These are phyloP conservation scores for Molanna angustata DNA, from an alignment of 2,888 invertebrate species.

Conservation along the genomic window DNA sequence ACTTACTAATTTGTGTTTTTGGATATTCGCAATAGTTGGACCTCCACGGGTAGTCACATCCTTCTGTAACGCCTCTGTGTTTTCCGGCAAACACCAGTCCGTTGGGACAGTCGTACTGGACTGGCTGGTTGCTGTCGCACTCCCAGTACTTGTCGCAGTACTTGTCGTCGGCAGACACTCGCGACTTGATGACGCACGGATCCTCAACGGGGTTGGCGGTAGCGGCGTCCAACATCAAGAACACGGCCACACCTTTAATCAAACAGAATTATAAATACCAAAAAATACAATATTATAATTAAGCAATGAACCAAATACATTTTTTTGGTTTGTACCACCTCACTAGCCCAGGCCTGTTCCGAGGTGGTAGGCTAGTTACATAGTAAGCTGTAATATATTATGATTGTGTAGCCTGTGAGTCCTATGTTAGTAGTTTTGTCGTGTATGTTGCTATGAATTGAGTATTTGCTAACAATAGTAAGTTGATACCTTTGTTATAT, in stretches of 20 bases:
- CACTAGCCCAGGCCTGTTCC: too few species aligned
- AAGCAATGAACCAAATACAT: too few species aligned
- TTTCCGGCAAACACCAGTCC: conserved; percentile 88
- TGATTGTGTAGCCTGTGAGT: too few species aligned
- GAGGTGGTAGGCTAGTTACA: too few species aligned
- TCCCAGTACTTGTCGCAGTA: conserved; percentile 84
- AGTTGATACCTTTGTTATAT: too few species aligned
- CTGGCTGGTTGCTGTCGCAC: conserved; percentile 78
- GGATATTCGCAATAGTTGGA: conserved; percentile 78
- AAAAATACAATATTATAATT: too few species aligned
- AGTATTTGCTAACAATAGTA: too few species aligned
- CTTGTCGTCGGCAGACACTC: conserved; percentile 73
- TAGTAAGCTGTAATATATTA: too few species aligned
- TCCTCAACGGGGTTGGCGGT: conserved; percentile 58
- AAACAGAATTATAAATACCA: conserved; percentile 1
- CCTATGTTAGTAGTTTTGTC: too few species aligned
- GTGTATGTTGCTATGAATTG: too few species aligned
- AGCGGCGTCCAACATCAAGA: conserved; percentile 17
- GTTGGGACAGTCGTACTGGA: conserved; percentile 87
- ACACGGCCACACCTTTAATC: neutral
- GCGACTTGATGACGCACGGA: conserved; percentile 77
- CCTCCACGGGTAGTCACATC: conserved; percentile 88
- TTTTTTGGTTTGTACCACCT: too few species aligned
- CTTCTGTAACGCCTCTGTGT: conserved; percentile 83
- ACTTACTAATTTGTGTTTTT: conserved; percentile 65